A percentile compares a stretch with the other conserved stretches of the same genome.
Conservation (phyloP, 64 coral and sea anemone species). For the Montipora foliosa region DNA sequence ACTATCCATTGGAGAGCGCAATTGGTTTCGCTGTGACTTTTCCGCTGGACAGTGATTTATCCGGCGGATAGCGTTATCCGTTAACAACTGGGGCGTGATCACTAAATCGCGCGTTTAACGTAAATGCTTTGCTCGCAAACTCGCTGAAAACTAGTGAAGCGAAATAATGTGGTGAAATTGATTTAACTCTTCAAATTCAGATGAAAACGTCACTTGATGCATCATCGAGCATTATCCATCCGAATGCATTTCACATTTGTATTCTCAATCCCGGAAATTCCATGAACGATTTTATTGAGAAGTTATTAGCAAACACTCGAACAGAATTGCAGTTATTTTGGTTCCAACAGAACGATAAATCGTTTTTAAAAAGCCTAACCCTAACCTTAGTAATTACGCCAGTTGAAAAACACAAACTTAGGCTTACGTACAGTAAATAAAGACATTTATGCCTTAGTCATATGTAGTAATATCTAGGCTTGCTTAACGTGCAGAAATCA, state of each 20-base stretch:
- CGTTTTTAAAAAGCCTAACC: too few relatives aligned
- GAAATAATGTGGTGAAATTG: conserved; percentile 20
- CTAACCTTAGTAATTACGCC: neutral
- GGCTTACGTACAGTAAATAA: neutral
- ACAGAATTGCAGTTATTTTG: too few relatives aligned
- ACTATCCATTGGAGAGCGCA: too few relatives aligned
- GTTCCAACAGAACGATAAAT: too few relatives aligned
- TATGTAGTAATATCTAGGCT: neutral
- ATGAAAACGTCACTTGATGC: neutral
- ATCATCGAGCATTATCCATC: neutral
- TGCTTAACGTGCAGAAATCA: neutral
- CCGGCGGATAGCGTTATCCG: too few relatives aligned
- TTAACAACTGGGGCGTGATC: too few relatives aligned
- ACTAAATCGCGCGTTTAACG: neutral
- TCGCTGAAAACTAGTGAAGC: conserved; percentile 28
- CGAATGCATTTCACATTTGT: neutral
- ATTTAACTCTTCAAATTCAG: neutral
- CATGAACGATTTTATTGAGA: too few relatives aligned
- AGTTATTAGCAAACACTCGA: too few relatives aligned
- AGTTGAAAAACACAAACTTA: too few relatives aligned
- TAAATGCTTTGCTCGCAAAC: neutral
- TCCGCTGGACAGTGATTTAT: too few relatives aligned
- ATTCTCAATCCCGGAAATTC: too few relatives aligned
- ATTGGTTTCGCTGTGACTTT: too few relatives aligned
- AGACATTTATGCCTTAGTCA: neutral